Evolutionary conservation across 2,797 vertebrate genomes (phyloP), one percentile per base, ranked within the genome.

Genomic region (Chaenodraco wilsoni): DNA sequence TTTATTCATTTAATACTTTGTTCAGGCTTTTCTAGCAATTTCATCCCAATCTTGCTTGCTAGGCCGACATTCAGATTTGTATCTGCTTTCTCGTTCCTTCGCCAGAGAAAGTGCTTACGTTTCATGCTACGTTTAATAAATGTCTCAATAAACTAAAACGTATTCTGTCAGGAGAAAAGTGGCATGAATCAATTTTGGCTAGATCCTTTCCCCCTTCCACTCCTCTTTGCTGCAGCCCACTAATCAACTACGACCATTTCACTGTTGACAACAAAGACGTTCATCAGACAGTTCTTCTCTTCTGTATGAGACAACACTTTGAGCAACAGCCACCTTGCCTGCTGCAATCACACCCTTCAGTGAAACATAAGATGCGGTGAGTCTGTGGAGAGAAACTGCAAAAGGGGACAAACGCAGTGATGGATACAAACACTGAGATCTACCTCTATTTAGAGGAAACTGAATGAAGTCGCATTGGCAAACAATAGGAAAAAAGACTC

Each of bases 1-100:
- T 93, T 93, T 93, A 93, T 93, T 91, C 88, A 92, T 92, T 92
- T 87, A 90, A 93, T 91, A 85, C 82, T 81, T 72, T 76, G 74
- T 76, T 74, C 59, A 40, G 62, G 59, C 77, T 23, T 73, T 71
- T 84, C 50, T 4, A 44, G 81, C 70, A 60, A 76, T 88, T 87
- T 86, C 84, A 81, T 84, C 78, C 58, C 46, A 17, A 49, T 82
- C 40, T 27, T 11, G 62, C 59, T 65, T 17, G 27, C 66, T 15
- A 33, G 45, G 77, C 71, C 27, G 1, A 73, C 45, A 17, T 37
- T 50, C 70, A 69, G 57, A 23, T 79, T 86, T 59, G 17, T 48
- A 64, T 79, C 73, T 49, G 57, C 57, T 19, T 61, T 67, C 63
- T 65, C 71, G 43, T 60, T 21, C 74, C 54, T 43, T 74, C 17